Percentiles rank a stretch among this genome's conserved stretches.
Conservation (phyloP, 1,140 invertebrate species). For the Drosophila teissieri region DNA sequence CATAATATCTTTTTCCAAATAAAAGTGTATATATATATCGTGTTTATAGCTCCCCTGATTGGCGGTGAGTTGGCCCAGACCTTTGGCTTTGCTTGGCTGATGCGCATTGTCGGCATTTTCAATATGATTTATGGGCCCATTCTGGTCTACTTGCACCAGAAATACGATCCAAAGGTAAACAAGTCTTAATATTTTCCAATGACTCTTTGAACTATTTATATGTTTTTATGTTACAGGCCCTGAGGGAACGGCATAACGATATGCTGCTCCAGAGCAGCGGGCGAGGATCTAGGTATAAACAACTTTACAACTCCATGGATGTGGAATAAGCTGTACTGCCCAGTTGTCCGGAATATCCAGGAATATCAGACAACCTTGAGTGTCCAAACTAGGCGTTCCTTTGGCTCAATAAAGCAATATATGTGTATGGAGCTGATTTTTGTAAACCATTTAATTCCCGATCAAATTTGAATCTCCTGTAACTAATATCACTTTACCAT, state of each 20-base stretch:
- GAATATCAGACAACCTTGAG: constrained; percentile 31
- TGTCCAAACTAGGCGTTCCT: constrained; percentile 11
- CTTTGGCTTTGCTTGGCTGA: constrained; percentile 91
- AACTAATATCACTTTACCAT: neutral
- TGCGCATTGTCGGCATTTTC: constrained; percentile 88
- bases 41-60: constrained; percentile 87
- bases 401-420: constrained; percentile 59
- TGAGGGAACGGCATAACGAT: constrained; percentile 70
- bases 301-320: constrained; percentile 79
- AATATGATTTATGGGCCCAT: constrained; percentile 90
- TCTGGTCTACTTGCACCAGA: constrained; percentile 83
- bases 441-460: neutral
- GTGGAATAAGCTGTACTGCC: constrained; percentile 50
- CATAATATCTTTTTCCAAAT: neutral
- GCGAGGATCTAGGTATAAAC: constrained; percentile 69
- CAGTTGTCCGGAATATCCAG: neutral
- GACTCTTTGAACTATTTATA: neutral
- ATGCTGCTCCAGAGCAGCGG: constrained; percentile 69
- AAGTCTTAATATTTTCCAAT: neutral
- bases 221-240: constrained; percentile 20
- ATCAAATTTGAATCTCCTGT: constrained; percentile 20
- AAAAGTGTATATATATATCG: neutral
- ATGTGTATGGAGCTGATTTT: constrained; percentile 27
- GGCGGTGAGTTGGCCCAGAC: constrained; percentile 88
- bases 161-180: constrained; percentile 80